Evolutionary conservation across 2,113 vertebrate species (phyloP).

Genomic region (Laticauda laticaudata): DNA sequence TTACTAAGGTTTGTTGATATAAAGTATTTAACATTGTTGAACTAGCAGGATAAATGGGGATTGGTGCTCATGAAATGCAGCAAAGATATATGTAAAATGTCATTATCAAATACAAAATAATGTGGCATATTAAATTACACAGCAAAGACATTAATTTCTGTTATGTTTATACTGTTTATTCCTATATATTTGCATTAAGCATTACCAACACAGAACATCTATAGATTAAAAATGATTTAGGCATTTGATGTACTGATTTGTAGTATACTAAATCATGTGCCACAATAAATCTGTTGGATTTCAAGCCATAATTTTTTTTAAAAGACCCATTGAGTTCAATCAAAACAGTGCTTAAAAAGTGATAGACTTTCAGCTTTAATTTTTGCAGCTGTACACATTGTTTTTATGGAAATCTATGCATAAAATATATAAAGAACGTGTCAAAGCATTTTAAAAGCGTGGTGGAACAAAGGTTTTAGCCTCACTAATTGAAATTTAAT

Average conservation of each 20-base stretch:
- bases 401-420: neutral
- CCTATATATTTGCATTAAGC: neutral
- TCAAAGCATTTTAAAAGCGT: neutral
- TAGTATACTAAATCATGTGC: neutral
- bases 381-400: neutral
- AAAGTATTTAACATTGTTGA: neutral
- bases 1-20: neutral
- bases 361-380: neutral
- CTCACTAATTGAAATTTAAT: neutral
- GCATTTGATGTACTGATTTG: neutral
- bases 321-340: neutral
- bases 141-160: neutral
- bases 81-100: neutral
- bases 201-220: neutral
- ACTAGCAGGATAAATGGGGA: neutral
- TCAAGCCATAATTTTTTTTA: neutral
- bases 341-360: neutral
- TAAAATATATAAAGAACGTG: neutral
- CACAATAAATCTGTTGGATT: neutral
- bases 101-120: neutral
- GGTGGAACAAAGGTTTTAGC: neutral
- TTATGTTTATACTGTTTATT: neutral
- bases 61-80: neutral
- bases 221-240: neutral
- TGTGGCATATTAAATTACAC: neutral